These are phyloP conservation scores for Tachypleus tridentatus DNA, from an alignment of 1,140 invertebrate species.

Conservation along the genomic window DNA sequence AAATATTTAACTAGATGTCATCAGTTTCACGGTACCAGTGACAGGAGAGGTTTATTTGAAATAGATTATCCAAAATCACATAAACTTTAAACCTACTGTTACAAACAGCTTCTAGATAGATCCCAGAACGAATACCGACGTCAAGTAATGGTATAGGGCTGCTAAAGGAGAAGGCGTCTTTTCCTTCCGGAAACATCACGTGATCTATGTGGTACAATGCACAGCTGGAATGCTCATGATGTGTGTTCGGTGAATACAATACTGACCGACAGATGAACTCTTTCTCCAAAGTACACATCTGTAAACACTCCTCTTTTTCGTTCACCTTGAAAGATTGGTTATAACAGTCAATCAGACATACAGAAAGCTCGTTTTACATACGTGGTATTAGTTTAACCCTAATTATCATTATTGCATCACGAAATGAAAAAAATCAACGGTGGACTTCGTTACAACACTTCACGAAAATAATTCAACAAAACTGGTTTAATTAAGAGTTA, in stretches of 20 bases:
- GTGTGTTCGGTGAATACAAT: slow-evolving; percentile 44
- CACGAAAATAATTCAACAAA: too few species aligned
- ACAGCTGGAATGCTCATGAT: slow-evolving; percentile 53
- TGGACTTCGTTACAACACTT: too few species aligned
- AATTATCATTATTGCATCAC: too few species aligned
- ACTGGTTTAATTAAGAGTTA: too few species aligned
- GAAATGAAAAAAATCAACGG: too few species aligned
- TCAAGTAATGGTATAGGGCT: slow-evolving; percentile 76
- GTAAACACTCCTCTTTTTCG: slow-evolving; percentile 60
- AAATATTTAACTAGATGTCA: too few species aligned
- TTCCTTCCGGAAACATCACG: slow-evolving; percentile 77
- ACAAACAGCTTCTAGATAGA: slow-evolving; percentile 79
- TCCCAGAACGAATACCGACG: slow-evolving; percentile 73
- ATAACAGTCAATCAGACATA: too few species aligned
- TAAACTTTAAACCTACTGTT: slow-evolving; percentile 9
- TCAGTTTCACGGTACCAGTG: too few species aligned
- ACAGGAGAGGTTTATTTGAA: not conserved
- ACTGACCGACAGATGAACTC: slow-evolving; percentile 87
- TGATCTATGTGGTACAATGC: slow-evolving; percentile 85
- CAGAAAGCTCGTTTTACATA: too few species aligned
- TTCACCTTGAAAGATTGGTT: slow-evolving; percentile 25
- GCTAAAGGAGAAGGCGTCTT: slow-evolving; percentile 65
- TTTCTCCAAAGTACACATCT: slow-evolving; percentile 82
- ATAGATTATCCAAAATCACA: not conserved
- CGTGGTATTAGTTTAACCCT: too few species aligned